phyloP scores from a whole-genome alignment of 2,797 vertebrate species.

The Cirrhinus molitorella region DNA sequence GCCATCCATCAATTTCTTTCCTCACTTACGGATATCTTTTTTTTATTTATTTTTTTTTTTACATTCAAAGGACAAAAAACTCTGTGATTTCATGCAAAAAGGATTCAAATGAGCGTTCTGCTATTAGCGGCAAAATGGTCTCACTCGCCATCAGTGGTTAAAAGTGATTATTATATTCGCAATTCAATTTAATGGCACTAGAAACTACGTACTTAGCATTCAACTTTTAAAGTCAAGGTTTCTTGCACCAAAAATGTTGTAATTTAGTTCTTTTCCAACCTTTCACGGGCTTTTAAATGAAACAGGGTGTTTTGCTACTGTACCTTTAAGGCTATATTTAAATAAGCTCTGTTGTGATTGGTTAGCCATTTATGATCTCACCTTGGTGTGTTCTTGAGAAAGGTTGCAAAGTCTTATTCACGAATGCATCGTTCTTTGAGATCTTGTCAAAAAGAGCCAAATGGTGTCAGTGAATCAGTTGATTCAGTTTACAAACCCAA shows the following conservation, averaged over 20 bases:
- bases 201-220: background rate
- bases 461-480: too few relatives aligned
- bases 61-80: background rate
- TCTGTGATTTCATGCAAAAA: background rate
- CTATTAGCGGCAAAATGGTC: background rate
- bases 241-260: background rate
- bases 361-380: background rate
- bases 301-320: background rate
- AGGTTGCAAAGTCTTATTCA: too few relatives aligned
- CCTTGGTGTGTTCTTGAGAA: background rate
- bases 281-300: background rate
- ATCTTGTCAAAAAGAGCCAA: too few relatives aligned
- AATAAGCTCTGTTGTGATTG: background rate
- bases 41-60: background rate
- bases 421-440: too few relatives aligned
- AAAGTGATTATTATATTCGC: background rate
- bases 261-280: background rate
- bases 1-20: background rate
- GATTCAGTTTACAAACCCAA: too few relatives aligned
- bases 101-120: background rate
- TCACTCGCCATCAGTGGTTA: background rate
- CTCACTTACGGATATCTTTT: background rate
- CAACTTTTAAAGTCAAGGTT: background rate
- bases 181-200: background rate
- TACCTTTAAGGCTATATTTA: background rate